Base-by-base conservation (phyloP, 2,888 invertebrate species). In the Anodontia alba region DNA sequence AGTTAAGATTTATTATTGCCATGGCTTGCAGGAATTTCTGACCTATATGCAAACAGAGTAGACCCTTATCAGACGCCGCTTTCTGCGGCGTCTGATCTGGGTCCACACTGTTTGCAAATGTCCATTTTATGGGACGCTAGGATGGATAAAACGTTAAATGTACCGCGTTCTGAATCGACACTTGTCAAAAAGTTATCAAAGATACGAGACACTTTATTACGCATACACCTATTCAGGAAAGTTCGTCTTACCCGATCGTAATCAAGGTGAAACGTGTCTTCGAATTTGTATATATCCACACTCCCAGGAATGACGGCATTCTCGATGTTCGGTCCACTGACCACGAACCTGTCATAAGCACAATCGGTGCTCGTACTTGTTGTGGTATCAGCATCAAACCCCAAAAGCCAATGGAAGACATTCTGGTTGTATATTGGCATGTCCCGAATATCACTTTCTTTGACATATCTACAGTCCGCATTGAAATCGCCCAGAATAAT, bases 331-430 rank as follows among this genome's bases (percentile, higher is more conserved):
- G 62, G 74, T 31, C 88, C 88, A 51, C 29, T 72, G 31, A 46
- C 42, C 15, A 71, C 29, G 5, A 43, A 90, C 90, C 91, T 89
- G 86, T 93, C 93, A 75, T 93, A 93, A 8, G 93, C 90, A 82
- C 93, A 93, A 82, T 91, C 78, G 8, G 91, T 90, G 26, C 76
- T 81, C 0, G 73, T 67, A 17, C 87, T 85, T 10, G 87, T 87
- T 0, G 93, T 93, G 0, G 93, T 93, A 74, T 93, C 93, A 0
- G 76, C 90, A 23, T 87, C 81, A 76, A 90, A 90, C 7, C 81
- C 87, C n/a, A 93, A 88, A 20, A 91, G 84, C 93, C 93, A 93
- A 3, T 81, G 57, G 79, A 91, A 93, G 12, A 79, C n/a, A 0
- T 43, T 70, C 71, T 90, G 82, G 23, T 80, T 85, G 57, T 84